These are phyloP conservation scores for Nyctereutes procyonoides DNA, from an alignment of 2,113 vertebrate species.

Conservation along the genomic window DNA sequence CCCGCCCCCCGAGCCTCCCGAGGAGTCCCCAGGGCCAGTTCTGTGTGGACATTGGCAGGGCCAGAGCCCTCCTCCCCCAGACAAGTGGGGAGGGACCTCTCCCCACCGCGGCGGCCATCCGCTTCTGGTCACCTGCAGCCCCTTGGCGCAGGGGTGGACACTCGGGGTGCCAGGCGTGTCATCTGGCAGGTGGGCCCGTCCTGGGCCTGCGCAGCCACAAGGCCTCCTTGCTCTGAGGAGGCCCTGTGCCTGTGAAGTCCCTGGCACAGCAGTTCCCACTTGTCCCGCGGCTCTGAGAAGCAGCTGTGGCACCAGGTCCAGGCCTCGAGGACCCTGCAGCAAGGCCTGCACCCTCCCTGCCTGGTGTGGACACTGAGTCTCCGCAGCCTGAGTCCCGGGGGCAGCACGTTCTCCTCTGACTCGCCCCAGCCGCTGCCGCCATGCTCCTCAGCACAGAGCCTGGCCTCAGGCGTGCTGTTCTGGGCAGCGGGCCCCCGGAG, in stretches of 20 bases:
- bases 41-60: background rate
- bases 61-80: background rate
- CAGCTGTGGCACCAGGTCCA: background rate
- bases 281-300: rapidly evolving
- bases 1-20: no score
- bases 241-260: background rate
- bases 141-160: background rate
- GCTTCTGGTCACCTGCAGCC: background rate
- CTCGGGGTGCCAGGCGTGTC: background rate
- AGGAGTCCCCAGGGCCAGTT: no score
- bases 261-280: no score
- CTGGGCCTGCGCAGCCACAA: background rate
- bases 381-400: rapidly evolving
- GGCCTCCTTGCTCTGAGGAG: background rate
- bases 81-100: no score
- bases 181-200: background rate
- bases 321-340: background rate
- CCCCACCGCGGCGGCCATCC: background rate
- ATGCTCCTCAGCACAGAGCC: background rate
- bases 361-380: background rate
- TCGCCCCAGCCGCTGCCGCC: background rate
- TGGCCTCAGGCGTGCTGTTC: no score
- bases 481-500: background rate
- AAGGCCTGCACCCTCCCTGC: background rate
- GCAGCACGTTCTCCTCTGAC: background rate